A percentile compares a stretch with the other conserved stretches of the same genome.
Evolutionary conservation across 2,888 invertebrate genomes (phyloP).

Genomic region (Polylopha cassiicola): DNA sequence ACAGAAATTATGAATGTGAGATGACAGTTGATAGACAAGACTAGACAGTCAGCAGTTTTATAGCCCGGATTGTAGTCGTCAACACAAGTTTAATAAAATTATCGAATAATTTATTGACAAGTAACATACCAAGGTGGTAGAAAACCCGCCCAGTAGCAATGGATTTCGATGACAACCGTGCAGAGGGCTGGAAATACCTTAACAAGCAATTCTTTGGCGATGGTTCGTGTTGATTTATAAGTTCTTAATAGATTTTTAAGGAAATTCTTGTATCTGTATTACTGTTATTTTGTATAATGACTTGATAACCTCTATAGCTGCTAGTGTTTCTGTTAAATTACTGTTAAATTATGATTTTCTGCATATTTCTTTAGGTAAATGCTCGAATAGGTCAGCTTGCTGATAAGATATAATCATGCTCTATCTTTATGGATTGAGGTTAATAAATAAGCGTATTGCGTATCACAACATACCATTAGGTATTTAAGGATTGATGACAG

Average conservation of each 20-base stretch:
- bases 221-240: slow-evolving; percentile 46
- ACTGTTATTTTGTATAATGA: slow-evolving; percentile 3
- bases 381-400: too few relatives aligned
- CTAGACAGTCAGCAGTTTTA: slow-evolving; percentile 1
- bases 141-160: slow-evolving; percentile 5
- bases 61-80: slow-evolving; percentile 8
- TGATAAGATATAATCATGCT: slow-evolving; percentile 1
- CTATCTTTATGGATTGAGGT: slow-evolving; percentile 2
- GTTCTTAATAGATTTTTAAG: slow-evolving; percentile 1
- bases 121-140: slow-evolving; percentile 7
- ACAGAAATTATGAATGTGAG: slow-evolving; percentile 1
- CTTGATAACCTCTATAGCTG: slow-evolving; percentile 5
- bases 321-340: not conserved
- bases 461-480: too few relatives aligned
- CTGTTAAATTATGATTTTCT: not conserved
- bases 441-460: not conserved
- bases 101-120: slow-evolving; percentile 4
- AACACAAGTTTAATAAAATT: slow-evolving; percentile 3
- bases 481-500: too few relatives aligned
- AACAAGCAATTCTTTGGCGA: slow-evolving; percentile 73
- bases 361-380: too few relatives aligned
- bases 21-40: too few relatives aligned
- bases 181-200: slow-evolving; percentile 71
- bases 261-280: slow-evolving; percentile 6
- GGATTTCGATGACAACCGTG: slow-evolving; percentile 57